A percentile compares a stretch with the other conserved stretches of the same genome.
Evolutionary conservation across 2,113 vertebrate species (phyloP).

Genomic region (Oreocharis arfaki): DNA sequence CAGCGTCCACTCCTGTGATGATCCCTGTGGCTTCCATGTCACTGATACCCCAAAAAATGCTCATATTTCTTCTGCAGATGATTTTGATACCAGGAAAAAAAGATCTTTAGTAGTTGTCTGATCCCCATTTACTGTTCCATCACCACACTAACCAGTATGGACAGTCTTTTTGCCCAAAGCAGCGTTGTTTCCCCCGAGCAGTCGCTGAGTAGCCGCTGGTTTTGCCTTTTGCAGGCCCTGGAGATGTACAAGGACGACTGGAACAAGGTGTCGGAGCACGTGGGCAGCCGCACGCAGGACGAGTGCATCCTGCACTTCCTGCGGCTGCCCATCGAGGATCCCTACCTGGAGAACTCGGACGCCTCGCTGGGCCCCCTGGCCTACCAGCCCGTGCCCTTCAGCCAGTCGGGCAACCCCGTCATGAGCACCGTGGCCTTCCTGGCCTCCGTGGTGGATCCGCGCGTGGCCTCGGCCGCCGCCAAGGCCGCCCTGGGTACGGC

Average conservation of each 20-base stretch:
- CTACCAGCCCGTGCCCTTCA: slow-evolving; percentile 95
- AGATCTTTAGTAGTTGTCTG: accelerated
- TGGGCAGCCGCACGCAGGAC: slow-evolving; percentile 94
- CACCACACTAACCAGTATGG: accelerated
- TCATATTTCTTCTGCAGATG: accelerated
- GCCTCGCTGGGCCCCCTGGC: slow-evolving; percentile 88
- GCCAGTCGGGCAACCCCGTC: slow-evolving; percentile 95
- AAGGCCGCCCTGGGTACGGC: slow-evolving; percentile 87
- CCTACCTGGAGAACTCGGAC: slow-evolving; percentile 90
- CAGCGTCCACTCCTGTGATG: neutral
- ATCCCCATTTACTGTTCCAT: accelerated
- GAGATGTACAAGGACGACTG: slow-evolving; percentile 99
- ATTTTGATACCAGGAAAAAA: neutral
- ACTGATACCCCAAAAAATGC: neutral
- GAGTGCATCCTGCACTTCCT: slow-evolving; percentile 97
- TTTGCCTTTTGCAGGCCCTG: slow-evolving; percentile 75
- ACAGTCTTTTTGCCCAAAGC: accelerated
- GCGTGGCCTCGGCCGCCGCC: slow-evolving; percentile 92
- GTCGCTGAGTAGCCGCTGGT: accelerated
- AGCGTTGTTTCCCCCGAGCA: accelerated
- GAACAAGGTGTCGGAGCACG: slow-evolving; percentile 98
- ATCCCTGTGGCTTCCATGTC: neutral
- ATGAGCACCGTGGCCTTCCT: slow-evolving; percentile 98
- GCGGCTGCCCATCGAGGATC: slow-evolving; percentile 93
- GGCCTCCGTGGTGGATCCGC: slow-evolving; percentile 93